phyloP scores from a whole-genome alignment of 2,888 invertebrate species.

The Leptinotarsa peninsularis region DNA sequence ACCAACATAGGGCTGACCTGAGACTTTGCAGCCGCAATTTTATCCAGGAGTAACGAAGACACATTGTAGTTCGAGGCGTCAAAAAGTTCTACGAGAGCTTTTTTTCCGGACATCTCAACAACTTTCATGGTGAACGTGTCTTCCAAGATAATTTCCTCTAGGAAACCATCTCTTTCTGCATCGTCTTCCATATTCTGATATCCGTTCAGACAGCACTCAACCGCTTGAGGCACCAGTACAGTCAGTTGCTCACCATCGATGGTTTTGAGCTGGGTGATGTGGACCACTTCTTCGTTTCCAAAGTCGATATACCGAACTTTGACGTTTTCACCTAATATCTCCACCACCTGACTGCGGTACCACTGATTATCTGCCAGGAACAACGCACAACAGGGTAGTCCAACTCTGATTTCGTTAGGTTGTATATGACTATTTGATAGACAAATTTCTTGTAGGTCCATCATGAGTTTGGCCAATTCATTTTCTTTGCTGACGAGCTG shows the following conservation, averaged over 20 bases:
- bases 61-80: slow-evolving; percentile 68
- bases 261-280: slow-evolving; percentile 70
- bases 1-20: slow-evolving; percentile 60
- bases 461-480: slow-evolving; percentile 76
- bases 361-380: slow-evolving; percentile 86
- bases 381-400: slow-evolving; percentile 81
- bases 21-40: slow-evolving; percentile 59
- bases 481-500: slow-evolving; percentile 75
- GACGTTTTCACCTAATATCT: slow-evolving; percentile 58
- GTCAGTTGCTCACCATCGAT: slow-evolving; percentile 75
- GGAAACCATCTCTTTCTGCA: slow-evolving; percentile 70
- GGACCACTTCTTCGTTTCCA: slow-evolving; percentile 90
- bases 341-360: slow-evolving; percentile 88
- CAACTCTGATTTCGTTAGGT: slow-evolving; percentile 66
- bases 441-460: slow-evolving; percentile 73
- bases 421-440: slow-evolving; percentile 56
- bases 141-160: slow-evolving; percentile 79
- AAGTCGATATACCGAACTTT: slow-evolving; percentile 93
- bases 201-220: slow-evolving; percentile 81
- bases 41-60: slow-evolving; percentile 62
- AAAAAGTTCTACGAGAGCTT: slow-evolving; percentile 73
- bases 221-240: slow-evolving; percentile 77
- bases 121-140: slow-evolving; percentile 68
- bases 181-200: slow-evolving; percentile 71
- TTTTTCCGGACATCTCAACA: slow-evolving; percentile 68